phyloP scores from a whole-genome alignment of 2,113 vertebrate species.

The Deroptyus accipitrinus region DNA sequence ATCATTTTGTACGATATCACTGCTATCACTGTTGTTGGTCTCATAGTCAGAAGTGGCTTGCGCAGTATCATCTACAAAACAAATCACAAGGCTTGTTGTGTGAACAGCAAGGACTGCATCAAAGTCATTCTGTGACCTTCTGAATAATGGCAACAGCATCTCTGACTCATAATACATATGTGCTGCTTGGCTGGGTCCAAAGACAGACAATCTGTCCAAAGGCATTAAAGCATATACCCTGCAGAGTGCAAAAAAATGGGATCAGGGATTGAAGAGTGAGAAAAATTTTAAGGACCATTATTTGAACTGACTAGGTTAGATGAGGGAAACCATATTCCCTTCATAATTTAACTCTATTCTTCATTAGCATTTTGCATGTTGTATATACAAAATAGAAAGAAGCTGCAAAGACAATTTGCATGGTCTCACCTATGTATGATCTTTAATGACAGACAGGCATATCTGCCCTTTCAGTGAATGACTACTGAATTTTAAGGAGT shows the following conservation, averaged over 20 bases:
- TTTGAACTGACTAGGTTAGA: background rate
- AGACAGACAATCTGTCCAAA: background rate
- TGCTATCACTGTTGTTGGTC: constrained; percentile 95
- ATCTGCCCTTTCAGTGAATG: background rate
- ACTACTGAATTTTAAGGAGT: background rate
- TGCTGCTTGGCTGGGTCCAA: background rate
- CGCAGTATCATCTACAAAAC: constrained; percentile 81
- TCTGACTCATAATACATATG: constrained; percentile 14
- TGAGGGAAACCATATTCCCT: background rate
- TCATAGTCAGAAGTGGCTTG: constrained; percentile 92
- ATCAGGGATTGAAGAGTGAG: background rate
- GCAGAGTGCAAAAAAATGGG: background rate
- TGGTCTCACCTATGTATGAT: background rate
- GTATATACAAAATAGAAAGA: background rate
- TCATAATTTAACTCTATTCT: background rate
- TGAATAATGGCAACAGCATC: background rate
- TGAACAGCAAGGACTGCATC: background rate
- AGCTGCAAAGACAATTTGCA: background rate
- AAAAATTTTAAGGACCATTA: background rate
- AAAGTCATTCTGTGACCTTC: background rate
- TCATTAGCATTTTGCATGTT: background rate
- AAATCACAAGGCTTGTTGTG: constrained; percentile 3
- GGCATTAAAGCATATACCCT: background rate
- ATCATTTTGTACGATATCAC: constrained; percentile 88
- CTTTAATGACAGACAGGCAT: background rate